Conservation (phyloP, 2,888 invertebrate species). For the Dioctria linearis region DNA sequence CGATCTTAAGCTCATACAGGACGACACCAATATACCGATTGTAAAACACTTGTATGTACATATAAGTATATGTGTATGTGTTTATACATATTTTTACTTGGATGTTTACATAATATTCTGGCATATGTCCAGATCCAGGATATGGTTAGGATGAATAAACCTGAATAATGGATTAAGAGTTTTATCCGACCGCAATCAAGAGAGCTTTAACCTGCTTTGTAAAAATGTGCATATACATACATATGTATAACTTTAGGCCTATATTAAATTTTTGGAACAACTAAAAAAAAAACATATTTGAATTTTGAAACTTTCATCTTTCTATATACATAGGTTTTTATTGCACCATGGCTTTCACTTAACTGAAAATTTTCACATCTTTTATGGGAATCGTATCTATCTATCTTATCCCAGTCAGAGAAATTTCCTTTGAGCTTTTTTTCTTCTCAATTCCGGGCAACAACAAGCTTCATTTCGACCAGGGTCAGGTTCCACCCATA, state of each 20-base stretch:
- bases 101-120: slow-evolving; percentile 50
- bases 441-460: slow-evolving; percentile 14
- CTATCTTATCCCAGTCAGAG: not conserved
- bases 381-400: no score
- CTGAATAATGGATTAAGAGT: slow-evolving; percentile 52
- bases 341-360: slow-evolving; percentile 7
- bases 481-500: slow-evolving; percentile 48
- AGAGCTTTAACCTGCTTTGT: slow-evolving; percentile 29
- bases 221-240: no score
- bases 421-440: slow-evolving; percentile 11
- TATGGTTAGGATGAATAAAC: slow-evolving; percentile 49
- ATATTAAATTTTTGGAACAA: no score
- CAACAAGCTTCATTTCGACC: slow-evolving; percentile 19
- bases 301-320: not conserved
- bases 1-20: not conserved
- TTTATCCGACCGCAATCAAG: slow-evolving; percentile 44
- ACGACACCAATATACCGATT: no score
- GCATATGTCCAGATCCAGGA: slow-evolving; percentile 52
- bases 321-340: not conserved
- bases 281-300: no score
- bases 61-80: no score
- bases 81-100: slow-evolving; percentile 10
- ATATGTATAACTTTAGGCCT: no score
- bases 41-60: no score
- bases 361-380: slow-evolving; percentile 12